Conservation (phyloP, 2,797 vertebrate species). For the Oreortyx pictus region DNA sequence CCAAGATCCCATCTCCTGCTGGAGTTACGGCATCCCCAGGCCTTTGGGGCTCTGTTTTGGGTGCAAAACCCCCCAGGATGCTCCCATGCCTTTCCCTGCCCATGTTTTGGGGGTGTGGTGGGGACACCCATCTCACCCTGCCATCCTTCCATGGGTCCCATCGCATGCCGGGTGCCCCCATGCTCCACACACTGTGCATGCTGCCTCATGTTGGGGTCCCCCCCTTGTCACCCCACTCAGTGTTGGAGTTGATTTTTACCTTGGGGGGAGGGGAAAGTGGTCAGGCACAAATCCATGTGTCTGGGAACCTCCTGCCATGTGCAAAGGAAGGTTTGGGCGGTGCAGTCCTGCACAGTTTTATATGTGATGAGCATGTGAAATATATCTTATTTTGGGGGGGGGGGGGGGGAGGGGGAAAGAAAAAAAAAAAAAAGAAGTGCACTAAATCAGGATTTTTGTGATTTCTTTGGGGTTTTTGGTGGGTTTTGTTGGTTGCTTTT, state of each 20-base stretch:
- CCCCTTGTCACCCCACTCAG: not conserved
- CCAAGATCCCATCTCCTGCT: not conserved
- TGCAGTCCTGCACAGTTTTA: not conserved
- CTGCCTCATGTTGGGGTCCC: not conserved
- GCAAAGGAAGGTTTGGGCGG: not conserved
- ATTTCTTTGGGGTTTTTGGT: not conserved
- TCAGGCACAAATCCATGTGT: not conserved
- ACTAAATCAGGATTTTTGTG: not conserved
- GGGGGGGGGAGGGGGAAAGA: not conserved
- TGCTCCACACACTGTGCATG: not conserved
- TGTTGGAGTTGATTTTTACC: not conserved
- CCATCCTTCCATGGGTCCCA: not conserved
- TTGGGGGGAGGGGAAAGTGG: not conserved
- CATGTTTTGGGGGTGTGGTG: not conserved
- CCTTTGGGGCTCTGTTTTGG: not conserved
- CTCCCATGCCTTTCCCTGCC: not conserved
- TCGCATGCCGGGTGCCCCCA: not conserved
- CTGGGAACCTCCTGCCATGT: not conserved
- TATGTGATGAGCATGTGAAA: slow-evolving; percentile 54
- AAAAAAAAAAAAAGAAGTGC: not conserved
- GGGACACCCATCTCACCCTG: not conserved
- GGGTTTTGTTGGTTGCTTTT: no score
- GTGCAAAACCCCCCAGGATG: not conserved
- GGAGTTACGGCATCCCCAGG: not conserved
- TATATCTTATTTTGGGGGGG: not conserved